Evolutionary conservation across 2,888 invertebrate genomes (phyloP).

Genomic region (Cotesia congregata): DNA sequence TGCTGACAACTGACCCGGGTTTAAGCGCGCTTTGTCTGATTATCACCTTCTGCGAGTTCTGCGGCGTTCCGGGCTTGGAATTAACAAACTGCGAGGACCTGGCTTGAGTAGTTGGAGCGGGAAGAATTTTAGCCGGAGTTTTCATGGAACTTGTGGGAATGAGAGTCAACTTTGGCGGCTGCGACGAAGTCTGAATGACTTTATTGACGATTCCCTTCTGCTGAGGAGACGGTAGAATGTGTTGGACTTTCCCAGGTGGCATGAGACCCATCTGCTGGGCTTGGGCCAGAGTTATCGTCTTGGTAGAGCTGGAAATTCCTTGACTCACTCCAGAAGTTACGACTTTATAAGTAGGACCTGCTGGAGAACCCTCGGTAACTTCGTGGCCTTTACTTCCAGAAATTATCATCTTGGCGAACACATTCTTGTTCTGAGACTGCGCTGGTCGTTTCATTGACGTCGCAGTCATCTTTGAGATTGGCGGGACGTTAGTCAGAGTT

Average conservation of each 20-base stretch:
- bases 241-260: constrained; percentile 70
- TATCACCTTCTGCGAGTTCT: constrained; percentile 73
- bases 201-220: constrained; percentile 71
- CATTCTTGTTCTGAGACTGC: constrained; percentile 69
- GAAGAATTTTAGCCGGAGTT: constrained; percentile 80
- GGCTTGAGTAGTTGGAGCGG: constrained; percentile 72
- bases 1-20: constrained; percentile 65
- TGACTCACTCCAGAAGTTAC: constrained; percentile 59
- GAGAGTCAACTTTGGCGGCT: constrained; percentile 67
- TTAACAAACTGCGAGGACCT: constrained; percentile 57
- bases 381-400: constrained; percentile 64
- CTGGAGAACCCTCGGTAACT: constrained; percentile 62
- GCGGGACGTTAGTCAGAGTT: constrained; percentile 62
- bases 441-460: constrained; percentile 67
- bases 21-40: constrained; percentile 71
- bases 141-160: constrained; percentile 72
- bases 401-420: constrained; percentile 69
- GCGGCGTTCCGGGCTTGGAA: constrained; percentile 59
- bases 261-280: constrained; percentile 77
- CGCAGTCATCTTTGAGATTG: constrained; percentile 59
- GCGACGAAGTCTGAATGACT: constrained; percentile 66
- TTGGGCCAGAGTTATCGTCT: constrained; percentile 77
- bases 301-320: constrained; percentile 70
- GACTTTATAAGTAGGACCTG: constrained; percentile 65
- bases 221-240: constrained; percentile 67